Base-by-base conservation (phyloP, 1,140 invertebrate genomes). In the Varroa destructor region DNA sequence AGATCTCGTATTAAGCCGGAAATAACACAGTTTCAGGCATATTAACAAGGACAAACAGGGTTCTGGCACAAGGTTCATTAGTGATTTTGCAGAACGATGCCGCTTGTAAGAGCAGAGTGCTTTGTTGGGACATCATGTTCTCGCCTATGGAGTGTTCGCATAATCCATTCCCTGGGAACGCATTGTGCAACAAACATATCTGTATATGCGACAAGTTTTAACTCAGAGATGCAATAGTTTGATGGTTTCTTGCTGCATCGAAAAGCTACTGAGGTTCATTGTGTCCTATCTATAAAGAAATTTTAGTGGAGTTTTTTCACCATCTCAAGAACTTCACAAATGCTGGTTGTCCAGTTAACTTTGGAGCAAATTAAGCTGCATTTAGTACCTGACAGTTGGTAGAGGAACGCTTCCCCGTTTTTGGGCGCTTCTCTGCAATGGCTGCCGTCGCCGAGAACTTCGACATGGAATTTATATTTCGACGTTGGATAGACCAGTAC, bases 61-160 rank as follows among this genome's bases (percentile, higher is more conserved):
- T 67, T 40, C 61, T 67, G 12, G 61, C 61, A 12, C 37, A 2
- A 37, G 61, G 61, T 40, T 67, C 61, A 46, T 67, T 67, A 12
- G 61, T 67, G 12, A 67, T 12, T 12, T 12, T 14, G 3, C 14
- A 36, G 40, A 12, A 40, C 1, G 61, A 14, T 14, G 10, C 37
- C 61, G 14, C 61, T 12, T 12, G 14, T 43, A 67, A 12, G 3
- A 67, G 61, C 14, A 67, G 61, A 12, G 61, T 67, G 61, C 61
- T 67, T 8, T 67, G 61, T 40, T 67, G 61, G 12, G 40, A 36
- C 61, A 67, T 67, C 61, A 67, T 67, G 61, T 67, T 40, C 61
- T 67, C 61, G 14, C 61, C 61, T 2, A 14, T 40, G 14, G 61
- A n/a, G 37, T 67, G 61, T 8, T 67, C 46, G 61, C 61, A 67